Evolutionary conservation across 2,888 invertebrate species (phyloP), one percentile per base, ranked within the genome.

Genomic region (Trissolcus brochymenae): DNA sequence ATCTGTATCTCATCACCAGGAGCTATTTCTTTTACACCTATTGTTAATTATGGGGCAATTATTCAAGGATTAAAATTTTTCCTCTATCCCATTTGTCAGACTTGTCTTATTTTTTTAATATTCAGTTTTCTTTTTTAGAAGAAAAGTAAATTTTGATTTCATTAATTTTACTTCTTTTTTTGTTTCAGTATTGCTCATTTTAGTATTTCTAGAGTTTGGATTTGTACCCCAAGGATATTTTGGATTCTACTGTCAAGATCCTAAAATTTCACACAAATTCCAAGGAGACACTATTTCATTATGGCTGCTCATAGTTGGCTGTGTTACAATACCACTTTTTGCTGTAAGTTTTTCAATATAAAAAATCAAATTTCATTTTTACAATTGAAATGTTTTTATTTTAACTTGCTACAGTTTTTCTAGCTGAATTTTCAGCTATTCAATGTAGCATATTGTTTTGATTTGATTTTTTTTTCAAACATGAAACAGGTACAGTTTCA

Each of bases 221-320:
- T 90, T 91, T 19, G 87, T 94, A 35, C 94, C 93, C 3, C 91
- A 92, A 76, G 90, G 91, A 19, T 91, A 90, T 70, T 90, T 92
- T 61, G 95, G 94, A 7, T 95, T 94, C 89, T 92, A 90, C 81
- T 95, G 95, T 90, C 91, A 92, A 83, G 95, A 95, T 85, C 93
- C 93, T 6, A 91, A 91, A 70, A 92, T 95, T 83, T 92, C 93
- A 0, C 92, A 92, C 87, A 92, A 92, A 76, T 94, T 91, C 86
- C 89, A 87, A 0, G 94, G 94, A 0, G 95, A 95, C 84, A 94
- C 94, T 2, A 90, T 95, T 80, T 90, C 92, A 62, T 90, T 92
- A 74, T 87, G 90, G 0, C 82, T 91, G 72, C 90, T 95, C 17
- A 88, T 93, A 2, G 81, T 89, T 6, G 91, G 91, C 62, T 91